phyloP scores from a whole-genome alignment of 2,888 invertebrate species.

The Nudaria mundana region DNA sequence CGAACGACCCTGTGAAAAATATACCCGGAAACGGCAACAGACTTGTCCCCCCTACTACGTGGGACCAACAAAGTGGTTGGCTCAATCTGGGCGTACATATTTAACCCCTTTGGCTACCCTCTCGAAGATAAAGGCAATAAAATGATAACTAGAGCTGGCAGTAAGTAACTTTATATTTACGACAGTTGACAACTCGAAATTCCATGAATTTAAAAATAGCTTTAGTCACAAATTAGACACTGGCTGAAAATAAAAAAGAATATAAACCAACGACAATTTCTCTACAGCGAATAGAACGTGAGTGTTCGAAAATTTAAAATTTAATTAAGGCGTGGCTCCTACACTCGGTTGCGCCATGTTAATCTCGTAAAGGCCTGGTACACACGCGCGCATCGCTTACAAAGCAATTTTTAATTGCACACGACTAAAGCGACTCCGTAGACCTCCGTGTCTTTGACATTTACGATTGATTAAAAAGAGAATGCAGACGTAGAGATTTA shows the following conservation, averaged over 20 bases:
- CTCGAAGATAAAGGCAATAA: too few relatives aligned
- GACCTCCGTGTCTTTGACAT: slow-evolving; percentile 62
- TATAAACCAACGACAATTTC: slow-evolving; percentile 39
- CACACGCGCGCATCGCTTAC: slow-evolving; percentile 53
- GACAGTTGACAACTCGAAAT: too few relatives aligned
- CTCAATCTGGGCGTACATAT: too few relatives aligned
- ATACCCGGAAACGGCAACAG: too few relatives aligned
- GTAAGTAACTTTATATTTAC: too few relatives aligned
- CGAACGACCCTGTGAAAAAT: too few relatives aligned
- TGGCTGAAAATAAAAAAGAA: slow-evolving; percentile 19
- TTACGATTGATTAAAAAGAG: slow-evolving; percentile 64
- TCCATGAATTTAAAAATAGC: too few relatives aligned
- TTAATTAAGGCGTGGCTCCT: slow-evolving; percentile 59
- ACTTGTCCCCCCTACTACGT: too few relatives aligned
- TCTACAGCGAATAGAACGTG: slow-evolving; percentile 43
- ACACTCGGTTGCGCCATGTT: slow-evolving; percentile 56
- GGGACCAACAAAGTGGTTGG: too few relatives aligned
- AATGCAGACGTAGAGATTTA: slow-evolving; percentile 33
- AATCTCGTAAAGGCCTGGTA: slow-evolving; percentile 59
- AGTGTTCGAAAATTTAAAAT: slow-evolving; percentile 64
- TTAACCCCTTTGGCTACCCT: too few relatives aligned
- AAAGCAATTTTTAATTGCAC: slow-evolving; percentile 75
- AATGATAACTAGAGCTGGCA: too few relatives aligned
- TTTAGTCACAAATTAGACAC: neutral
- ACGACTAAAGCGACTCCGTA: slow-evolving; percentile 31